Evolutionary conservation across 2,113 vertebrate species (phyloP), one percentile per base, ranked within the genome.

Genomic region (Actenoides lindsayi): DNA sequence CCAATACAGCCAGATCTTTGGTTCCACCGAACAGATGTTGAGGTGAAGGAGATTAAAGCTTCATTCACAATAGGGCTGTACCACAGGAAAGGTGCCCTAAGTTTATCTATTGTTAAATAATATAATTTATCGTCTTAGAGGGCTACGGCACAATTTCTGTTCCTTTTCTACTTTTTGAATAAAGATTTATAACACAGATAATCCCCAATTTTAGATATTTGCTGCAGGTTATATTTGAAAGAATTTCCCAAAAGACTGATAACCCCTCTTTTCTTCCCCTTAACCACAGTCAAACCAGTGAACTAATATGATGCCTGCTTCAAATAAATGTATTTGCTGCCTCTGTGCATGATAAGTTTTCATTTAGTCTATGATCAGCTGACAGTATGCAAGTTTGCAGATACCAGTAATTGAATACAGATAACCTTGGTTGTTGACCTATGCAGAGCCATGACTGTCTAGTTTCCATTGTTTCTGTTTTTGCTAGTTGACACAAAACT

Each of bases 81-180:
- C 98, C 92, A 98, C 98, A 98, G 99, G 99, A 99, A 99, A 98
- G 97, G 98, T 97, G 98, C 96, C 97, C 91, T 88, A 96, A 98
- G 98, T 98, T 97, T 98, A 98, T 97, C 98, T 98, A 99, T 99
- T 99, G 99, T 99, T 99, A 98, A 98, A 98, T 98, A 98, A 98
- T 98, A 98, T 98, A 98, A 99, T 99, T 99, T 99, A 99, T 99
- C 97, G 98, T 98, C 97, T 95, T 95, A 83, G 92, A 97, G 97
- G 99, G 99, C 98, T 98, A 98, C 94, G 97, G 99, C 98, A 98
- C 98, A 98, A 97, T 97, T 97, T 98, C 94, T 97, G 98, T 98
- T 98, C 98, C 94, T 98, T 98, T 97, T 97, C 95, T 95, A 97
- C 96, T 82, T 96, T 97, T 83, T 96, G 95, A 97, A 93, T 94